These are phyloP conservation scores for Cloeon dipterum DNA, from an alignment of 2,888 invertebrate genomes.

Conservation along the genomic window DNA sequence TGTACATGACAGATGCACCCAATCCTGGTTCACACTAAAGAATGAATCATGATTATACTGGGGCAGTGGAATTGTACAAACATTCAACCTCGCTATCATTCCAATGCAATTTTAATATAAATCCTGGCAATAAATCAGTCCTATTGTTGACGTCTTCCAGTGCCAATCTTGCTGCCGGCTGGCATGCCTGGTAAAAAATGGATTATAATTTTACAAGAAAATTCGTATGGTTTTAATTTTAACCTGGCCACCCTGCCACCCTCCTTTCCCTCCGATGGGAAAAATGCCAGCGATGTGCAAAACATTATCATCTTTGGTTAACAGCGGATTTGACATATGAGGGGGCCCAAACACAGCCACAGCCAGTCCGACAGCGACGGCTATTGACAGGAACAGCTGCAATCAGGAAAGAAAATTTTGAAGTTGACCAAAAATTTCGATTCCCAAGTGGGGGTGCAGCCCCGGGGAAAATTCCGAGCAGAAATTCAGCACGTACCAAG, in stretches of 20 bases:
- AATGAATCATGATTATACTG: constrained; percentile 14
- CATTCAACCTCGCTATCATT: constrained; percentile 87
- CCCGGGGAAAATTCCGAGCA: too few species aligned
- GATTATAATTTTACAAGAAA: neutral
- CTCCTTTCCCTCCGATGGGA: constrained; percentile 87
- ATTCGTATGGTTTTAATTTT: constrained; percentile 9
- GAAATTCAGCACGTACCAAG: too few species aligned
- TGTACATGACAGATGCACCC: constrained; percentile 96
- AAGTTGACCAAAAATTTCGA: too few species aligned
- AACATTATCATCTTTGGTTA: constrained; percentile 33
- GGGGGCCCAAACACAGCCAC: constrained; percentile 3
- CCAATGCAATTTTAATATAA: constrained; percentile 72
- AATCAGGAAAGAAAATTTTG: too few species aligned
- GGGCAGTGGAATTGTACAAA: too few species aligned
- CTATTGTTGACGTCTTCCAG: constrained; percentile 85
- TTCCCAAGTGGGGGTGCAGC: too few species aligned
- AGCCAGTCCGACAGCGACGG: neutral
- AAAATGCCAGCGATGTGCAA: constrained; percentile 95
- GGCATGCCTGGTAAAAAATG: constrained; percentile 46
- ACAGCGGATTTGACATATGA: neutral
- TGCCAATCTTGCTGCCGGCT: constrained; percentile 91
- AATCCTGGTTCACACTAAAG: constrained; percentile 96
- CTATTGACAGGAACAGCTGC: constrained; percentile 6
- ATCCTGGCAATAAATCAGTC: constrained; percentile 72
- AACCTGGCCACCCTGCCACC: constrained; percentile 92